phyloP scores from a whole-genome alignment of 2,113 vertebrate genomes.

The Alouatta palliata region DNA sequence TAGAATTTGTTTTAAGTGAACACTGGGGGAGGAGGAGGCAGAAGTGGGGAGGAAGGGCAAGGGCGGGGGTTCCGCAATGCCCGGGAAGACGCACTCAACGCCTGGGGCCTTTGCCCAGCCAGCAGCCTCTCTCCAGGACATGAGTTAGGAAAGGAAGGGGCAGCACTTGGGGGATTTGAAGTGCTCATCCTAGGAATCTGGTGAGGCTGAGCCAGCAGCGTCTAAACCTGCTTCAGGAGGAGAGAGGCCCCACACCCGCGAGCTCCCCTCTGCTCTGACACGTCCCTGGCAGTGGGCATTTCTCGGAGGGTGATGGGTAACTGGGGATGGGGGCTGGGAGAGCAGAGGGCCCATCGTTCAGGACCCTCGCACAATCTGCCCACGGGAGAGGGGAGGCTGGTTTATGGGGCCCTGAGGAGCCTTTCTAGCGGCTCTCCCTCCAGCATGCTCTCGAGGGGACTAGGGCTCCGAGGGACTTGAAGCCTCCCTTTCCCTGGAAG shows the following conservation, averaged over 20 bases:
- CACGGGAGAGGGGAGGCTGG: background rate
- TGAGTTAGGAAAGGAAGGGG: background rate
- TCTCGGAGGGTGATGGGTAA: conserved; percentile 44
- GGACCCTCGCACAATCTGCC: conserved; percentile 85
- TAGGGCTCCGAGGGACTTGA: too few species aligned
- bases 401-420: background rate
- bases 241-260: background rate
- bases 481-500: background rate
- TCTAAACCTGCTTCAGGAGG: background rate
- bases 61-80: background rate
- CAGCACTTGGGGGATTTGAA: background rate
- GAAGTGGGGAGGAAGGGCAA: background rate
- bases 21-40: background rate
- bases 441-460: too few species aligned
- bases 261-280: background rate
- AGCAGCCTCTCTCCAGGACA: background rate
- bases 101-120: fast-evolving
- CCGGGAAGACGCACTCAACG: background rate
- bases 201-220: background rate
- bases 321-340: conserved; percentile 75
- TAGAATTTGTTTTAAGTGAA: conserved; percentile 41
- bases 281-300: background rate
- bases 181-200: background rate
- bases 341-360: conserved; percentile 81
- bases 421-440: background rate